These are phyloP conservation scores for Spheniscus humboldti DNA, from an alignment of 2,797 vertebrate genomes.

Conservation along the genomic window DNA sequence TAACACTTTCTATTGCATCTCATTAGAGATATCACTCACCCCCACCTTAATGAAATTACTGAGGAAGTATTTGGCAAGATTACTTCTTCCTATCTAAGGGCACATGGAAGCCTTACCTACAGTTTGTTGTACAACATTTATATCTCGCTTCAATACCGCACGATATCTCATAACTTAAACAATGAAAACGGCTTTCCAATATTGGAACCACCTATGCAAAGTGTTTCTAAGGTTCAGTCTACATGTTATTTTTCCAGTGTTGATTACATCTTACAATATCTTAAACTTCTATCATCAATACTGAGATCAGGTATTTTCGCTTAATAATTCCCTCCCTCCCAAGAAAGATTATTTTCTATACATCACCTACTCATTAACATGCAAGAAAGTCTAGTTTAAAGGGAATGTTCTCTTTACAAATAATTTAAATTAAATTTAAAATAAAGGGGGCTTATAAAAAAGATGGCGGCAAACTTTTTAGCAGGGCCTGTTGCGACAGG, in stretches of 20 bases:
- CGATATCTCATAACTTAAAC: neutral
- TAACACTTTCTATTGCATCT: neutral
- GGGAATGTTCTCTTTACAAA: neutral
- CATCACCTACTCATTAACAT: neutral
- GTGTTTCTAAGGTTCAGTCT: neutral
- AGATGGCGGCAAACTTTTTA: too few relatives aligned
- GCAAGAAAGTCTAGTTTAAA: neutral
- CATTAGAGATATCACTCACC: neutral
- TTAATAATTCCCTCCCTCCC: neutral
- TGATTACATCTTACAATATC: neutral
- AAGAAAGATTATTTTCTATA: neutral
- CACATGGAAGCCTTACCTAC: neutral
- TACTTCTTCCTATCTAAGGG: neutral
- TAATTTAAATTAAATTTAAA: neutral
- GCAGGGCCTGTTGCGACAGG: too few relatives aligned
- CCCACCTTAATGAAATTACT: neutral
- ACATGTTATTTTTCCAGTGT: neutral
- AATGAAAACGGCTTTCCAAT: neutral
- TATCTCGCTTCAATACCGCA: neutral
- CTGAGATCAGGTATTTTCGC: neutral
- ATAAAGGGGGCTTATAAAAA: too few relatives aligned
- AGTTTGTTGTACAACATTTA: neutral
- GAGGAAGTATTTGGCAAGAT: neutral
- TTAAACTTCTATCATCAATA: neutral
- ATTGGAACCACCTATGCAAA: neutral